Evolutionary conservation across 2,113 vertebrate genomes (phyloP), one percentile per base, ranked within the genome.

Genomic region (Pheucticus melanocephalus): DNA sequence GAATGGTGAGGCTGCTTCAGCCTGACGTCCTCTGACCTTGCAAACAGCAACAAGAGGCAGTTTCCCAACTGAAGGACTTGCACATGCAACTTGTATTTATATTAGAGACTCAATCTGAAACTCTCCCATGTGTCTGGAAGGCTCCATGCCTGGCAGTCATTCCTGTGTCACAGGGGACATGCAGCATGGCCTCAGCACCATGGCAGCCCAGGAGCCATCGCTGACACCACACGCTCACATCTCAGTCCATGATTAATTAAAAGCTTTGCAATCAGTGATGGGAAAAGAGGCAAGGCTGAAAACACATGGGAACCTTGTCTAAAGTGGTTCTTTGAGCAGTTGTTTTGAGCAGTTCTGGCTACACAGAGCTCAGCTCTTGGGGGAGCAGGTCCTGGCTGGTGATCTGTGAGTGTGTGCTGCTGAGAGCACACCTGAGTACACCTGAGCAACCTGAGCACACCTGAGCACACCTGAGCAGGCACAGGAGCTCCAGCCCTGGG

Each of bases 321-420:
- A 10, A 47, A 68, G 64, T 14, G 35, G 40, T 54, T 81, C 44
- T 42, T 39, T 25, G 37, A 78, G 64, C 44, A 86, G 31, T 22
- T 47, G n/a, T 79, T 57, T 30, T 18, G 56, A 80, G 61, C 59
- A 73, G 35, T 13, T 39, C 54, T 77, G 93, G 60, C 42, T 20
- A 11, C 51, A 44, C 0, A 2, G 33, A 66, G 14, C 2, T 2
- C 5, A 3, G 70, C 20, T 70, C 51, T 35, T 0, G 0, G 53
- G 16, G 27, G 47, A 76, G 23, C 33, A 77, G 73, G 45, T 35
- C 54, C 31, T 31, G 40, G 20, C 8, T 23, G 54, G 61, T 0
- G 0, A 30, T 27, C 35, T 37, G 42, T 8, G 35, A 57, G 54
- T 4, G 3, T 1, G 1, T 10, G 44, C 31, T 82, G 37, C 12